Conservation (phyloP, 2,888 invertebrate species). For the Julus scanicus region DNA sequence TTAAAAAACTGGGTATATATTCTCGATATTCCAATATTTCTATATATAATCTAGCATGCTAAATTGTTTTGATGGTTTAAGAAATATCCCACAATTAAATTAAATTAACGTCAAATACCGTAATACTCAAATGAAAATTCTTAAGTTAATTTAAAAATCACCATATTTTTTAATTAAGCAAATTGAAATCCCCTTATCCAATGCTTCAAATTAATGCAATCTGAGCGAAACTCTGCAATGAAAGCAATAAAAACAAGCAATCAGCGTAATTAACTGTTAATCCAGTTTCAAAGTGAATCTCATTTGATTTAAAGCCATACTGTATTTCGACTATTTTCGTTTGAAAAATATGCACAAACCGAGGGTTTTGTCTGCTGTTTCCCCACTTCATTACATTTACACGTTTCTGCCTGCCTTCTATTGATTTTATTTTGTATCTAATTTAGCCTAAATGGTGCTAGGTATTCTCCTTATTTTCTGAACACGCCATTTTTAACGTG, state of each 20-base stretch:
- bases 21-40: no score
- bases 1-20: no score
- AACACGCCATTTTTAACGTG: conserved; percentile 30
- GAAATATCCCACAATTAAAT: no score
- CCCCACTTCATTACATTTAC: neutral
- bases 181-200: neutral
- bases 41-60: no score
- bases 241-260: neutral
- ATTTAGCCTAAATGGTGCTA: neutral
- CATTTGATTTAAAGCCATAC: neutral
- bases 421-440: conserved; percentile 12
- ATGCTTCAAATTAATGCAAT: neutral
- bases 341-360: neutral
- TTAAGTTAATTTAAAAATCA: neutral
- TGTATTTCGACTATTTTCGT: neutral
- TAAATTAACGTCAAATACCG: neutral
- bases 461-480: neutral
- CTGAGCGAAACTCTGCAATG: neutral
- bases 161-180: neutral
- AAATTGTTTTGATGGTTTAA: no score
- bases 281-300: neutral
- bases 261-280: conserved; percentile 19
- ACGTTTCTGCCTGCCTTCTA: neutral
- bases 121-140: neutral
- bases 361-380: neutral